Percentiles rank a stretch among this genome's conserved stretches.
These are phyloP conservation scores for Sycobia sp. DNA, from an alignment of 1,140 invertebrate genomes.

Conservation along the genomic window DNA sequence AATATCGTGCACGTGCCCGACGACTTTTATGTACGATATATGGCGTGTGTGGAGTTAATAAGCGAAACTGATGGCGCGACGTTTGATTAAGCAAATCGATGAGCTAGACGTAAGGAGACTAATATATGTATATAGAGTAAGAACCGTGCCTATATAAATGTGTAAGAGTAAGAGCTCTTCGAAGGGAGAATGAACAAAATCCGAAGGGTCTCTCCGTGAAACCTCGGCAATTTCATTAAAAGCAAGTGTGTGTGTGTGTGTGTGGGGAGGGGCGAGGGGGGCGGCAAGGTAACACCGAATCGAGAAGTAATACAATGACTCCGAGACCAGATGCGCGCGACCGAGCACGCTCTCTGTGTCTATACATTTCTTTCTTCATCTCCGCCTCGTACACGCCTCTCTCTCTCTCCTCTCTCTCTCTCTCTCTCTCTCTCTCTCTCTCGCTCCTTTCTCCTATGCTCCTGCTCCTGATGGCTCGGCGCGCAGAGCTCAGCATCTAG, in stretches of 20 bases:
- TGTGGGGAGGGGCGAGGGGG: too few relatives aligned
- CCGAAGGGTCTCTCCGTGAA: not conserved
- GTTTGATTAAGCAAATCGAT: slow-evolving; percentile 19
- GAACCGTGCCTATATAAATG: too few relatives aligned
- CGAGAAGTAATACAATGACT: not conserved
- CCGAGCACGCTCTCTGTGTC: too few relatives aligned
- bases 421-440: not conserved
- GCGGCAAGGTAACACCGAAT: not conserved
- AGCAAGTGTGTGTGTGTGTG: not conserved
- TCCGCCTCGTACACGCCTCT: too few relatives aligned
- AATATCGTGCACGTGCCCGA: too few relatives aligned
- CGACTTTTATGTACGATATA: too few relatives aligned
- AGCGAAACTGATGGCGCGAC: not conserved
- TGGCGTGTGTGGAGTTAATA: slow-evolving; percentile 11
- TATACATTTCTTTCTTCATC: too few relatives aligned
- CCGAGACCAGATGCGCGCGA: not conserved
- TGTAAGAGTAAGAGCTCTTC: too few relatives aligned
- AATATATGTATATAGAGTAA: too few relatives aligned
- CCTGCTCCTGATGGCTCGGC: not conserved
- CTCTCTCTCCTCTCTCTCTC: not conserved
- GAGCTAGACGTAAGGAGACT: too few relatives aligned
- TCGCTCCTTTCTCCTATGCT: too few relatives aligned
- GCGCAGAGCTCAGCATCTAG: too few relatives aligned
- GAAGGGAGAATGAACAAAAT: not conserved
- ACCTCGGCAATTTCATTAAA: slow-evolving; percentile 16